Base-by-base conservation (phyloP, 2,888 invertebrate genomes). In the Penaeus monodon region DNA sequence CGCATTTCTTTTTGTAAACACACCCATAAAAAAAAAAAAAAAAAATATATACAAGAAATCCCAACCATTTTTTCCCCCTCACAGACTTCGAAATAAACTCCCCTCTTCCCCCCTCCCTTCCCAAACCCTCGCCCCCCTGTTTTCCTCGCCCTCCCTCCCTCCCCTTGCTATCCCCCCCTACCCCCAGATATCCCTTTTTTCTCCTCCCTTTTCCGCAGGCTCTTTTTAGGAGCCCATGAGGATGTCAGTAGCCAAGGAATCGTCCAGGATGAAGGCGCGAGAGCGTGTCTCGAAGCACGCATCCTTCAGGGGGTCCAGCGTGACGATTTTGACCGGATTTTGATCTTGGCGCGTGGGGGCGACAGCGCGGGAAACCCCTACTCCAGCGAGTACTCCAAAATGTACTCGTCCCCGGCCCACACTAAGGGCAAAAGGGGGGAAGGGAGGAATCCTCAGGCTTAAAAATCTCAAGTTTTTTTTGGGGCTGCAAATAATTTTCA, bases 351-450 rank as follows among this genome's bases (percentile, higher is more conserved):
- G 94, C 0, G 98, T 97, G 81, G 95, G 0, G 97, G 96, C 6
- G 97, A 97, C 10, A 99, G 93, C 99, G 95, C 63, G 99, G 94
- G 92, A 99, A n/a, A 97, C 0, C 99, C 99, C 92, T 99, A 99
- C 92, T 99, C 98, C 90, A 99, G 93, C 0, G 99, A 97, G 93
- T 99, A 99, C 92, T 99, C 99, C 3, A 99, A 96, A 79, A 99
- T 98, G 92, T 99, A 99, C 92, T 97, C 97, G 91, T 98, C 98
- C 91, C 97, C 97, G 92, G 95, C 93, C 94, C 94, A 95, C 81
- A 94, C 93, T 93, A 91, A 74, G 8, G 57, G 27, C n/a, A n/a
- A n/a, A n/a, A n/a, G n/a, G 22, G 49, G 44, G 24, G 27, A 24
- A 78, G 57, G 49, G 63, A 78, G 44, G 49, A 27, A n/a, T n/a